Conservation (phyloP, 30 jellyfish, hydroid and myxozoan genomes). For the Chrysaora quinquecirrha region DNA sequence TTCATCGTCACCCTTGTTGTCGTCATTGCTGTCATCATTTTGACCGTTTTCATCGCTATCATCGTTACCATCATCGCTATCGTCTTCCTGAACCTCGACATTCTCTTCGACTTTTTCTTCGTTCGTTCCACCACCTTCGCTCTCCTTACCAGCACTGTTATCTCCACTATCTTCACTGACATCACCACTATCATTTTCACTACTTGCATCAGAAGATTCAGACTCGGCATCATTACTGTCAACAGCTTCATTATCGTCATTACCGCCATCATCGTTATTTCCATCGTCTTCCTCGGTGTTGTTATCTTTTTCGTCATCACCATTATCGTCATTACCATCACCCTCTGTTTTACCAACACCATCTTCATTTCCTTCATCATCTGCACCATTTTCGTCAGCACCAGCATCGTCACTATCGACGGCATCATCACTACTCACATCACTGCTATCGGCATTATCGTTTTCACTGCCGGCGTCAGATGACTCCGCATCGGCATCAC, state of each 20-base stretch:
- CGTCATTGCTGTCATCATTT: not conserved
- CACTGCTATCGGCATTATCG: not conserved
- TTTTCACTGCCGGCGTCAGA: constrained; percentile 5
- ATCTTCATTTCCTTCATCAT: not conserved
- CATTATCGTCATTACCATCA: not conserved
- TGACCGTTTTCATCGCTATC: constrained; percentile 3
- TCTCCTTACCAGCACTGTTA: not conserved
- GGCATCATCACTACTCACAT: constrained; percentile 11
- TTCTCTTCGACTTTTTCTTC: too few relatives aligned
- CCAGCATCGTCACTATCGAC: constrained; percentile 14
- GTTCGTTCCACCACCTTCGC: not conserved
- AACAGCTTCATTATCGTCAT: not conserved
- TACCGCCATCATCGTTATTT: not conserved
- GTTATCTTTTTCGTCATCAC: not conserved
- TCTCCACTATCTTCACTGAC: constrained; percentile 1
- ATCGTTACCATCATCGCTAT: not conserved
- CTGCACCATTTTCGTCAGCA: not conserved
- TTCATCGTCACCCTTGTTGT: not conserved
- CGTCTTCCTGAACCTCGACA: not conserved
- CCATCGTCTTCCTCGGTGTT: not conserved
- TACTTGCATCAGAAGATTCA: not conserved
- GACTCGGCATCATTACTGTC: not conserved
- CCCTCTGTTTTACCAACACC: not conserved
- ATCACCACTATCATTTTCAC: not conserved
- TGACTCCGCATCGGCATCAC: not conserved